Evolutionary conservation across 2,113 vertebrate genomes (phyloP), one percentile per base, ranked within the genome.

Genomic region (Poicephalus meyeri): DNA sequence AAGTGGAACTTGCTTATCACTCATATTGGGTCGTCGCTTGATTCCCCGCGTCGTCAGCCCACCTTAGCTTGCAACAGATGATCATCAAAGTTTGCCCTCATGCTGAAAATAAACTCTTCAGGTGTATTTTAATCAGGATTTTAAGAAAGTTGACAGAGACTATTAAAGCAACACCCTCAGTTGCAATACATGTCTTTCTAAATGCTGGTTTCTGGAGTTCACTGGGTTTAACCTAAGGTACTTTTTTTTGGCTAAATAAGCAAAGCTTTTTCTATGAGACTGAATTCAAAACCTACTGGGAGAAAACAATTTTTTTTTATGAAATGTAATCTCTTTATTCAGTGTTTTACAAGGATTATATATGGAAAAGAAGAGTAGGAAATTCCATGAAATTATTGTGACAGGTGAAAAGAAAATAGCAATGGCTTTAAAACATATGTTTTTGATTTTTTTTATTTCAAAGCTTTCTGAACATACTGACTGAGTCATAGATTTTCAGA

Each of bases 381-480:
- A 88, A 58, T 33, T 60, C 81, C 91, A 88, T 96, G 88, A 95
- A 97, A 96, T 92, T 93, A 72, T 94, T 94, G 55, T 96, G 95
- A 92, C 95, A 97, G 89, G 26, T 89, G 49, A 85, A 96, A 94
- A 80, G 10, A 93, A 76, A 93, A 84, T 53, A 7, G 2, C 28
- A 86, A 85, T 46, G 86, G 19, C 39, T 80, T 95, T 37, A 60
- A 69, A 86, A 79, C 76, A 11, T 42, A 16, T 25, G 31, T 44
- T 69, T 88, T 77, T 66, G 5, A 39, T 60, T 77, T 93, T 68
- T 9, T 74, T 81, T 39, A 39, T 39, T 90, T 90, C 46, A 82
- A 55, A 88, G 20, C 25, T 83, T 37, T 73, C 31, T 74, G 72
- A 96, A 55, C 21, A 79, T 52, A 50, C 17, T 7, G 49, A 88